Conservation (phyloP, 2,888 invertebrate species). For the Limnephilus auricula region DNA sequence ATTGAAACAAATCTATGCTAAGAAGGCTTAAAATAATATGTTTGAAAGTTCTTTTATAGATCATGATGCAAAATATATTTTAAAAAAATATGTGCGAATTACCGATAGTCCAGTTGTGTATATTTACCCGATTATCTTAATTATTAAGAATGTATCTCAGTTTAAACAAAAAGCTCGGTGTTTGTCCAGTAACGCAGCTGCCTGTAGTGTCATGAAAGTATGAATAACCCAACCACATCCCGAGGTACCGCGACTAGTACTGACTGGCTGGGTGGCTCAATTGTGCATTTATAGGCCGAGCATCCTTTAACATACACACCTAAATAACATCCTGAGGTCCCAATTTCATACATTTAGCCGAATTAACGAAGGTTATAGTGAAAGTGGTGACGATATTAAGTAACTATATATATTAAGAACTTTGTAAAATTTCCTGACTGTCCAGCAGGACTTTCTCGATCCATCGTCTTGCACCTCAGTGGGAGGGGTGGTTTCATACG, state of each 20-base stretch:
- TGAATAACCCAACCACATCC: not conserved
- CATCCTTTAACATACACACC: not conserved
- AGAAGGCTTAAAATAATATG: too few species aligned
- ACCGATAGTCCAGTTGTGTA: too few species aligned
- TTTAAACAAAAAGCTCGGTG: not conserved
- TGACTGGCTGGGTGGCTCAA: slow-evolving; percentile 25
- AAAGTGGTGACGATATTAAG: not conserved
- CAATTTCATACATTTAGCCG: not conserved
- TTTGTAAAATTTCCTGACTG: not conserved
- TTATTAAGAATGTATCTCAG: not conserved
- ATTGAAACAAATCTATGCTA: too few species aligned
- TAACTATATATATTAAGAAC: too few species aligned
- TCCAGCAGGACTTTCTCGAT: too few species aligned
- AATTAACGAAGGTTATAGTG: not conserved
- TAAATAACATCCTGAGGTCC: too few species aligned
- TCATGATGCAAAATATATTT: too few species aligned
- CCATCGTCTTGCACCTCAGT: too few species aligned
- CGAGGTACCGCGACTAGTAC: not conserved
- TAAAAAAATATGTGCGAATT: too few species aligned
- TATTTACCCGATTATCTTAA: too few species aligned
- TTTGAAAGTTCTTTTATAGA: too few species aligned
- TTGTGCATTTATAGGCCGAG: not conserved
- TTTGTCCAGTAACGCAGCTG: not conserved
- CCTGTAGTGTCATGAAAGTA: not conserved
- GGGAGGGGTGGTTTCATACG: too few species aligned